phyloP scores from a whole-genome alignment of 2,888 invertebrate genomes.

The Polylopha cassiicola region DNA sequence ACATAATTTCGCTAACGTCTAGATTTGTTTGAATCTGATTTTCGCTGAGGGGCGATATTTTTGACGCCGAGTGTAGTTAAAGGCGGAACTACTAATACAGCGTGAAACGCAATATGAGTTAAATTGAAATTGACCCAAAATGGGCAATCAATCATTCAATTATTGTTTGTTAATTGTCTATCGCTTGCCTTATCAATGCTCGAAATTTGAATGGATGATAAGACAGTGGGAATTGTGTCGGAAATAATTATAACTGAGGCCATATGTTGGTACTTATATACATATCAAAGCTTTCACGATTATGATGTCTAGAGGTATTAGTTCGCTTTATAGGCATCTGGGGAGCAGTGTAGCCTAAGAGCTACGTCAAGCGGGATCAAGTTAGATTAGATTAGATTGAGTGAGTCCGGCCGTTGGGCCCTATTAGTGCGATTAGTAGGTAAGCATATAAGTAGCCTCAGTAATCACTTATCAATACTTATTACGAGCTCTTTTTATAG shows the following conservation, averaged over 20 bases:
- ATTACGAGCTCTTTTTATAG: too few relatives aligned
- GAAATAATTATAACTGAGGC: not conserved
- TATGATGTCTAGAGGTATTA: constrained; percentile 6
- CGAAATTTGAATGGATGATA: constrained; percentile 19
- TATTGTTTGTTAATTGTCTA: constrained; percentile 15
- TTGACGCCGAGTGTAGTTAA: too few relatives aligned
- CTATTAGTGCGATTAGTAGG: too few relatives aligned
- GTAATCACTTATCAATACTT: too few relatives aligned
- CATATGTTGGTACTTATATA: too few relatives aligned
- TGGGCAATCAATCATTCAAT: constrained; percentile 14
- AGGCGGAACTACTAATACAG: constrained; percentile 20
- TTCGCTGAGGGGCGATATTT: too few relatives aligned
- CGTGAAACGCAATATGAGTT: constrained; percentile 15
- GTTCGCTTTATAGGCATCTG: not conserved
- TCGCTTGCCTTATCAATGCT: constrained; percentile 1
- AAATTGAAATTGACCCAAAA: constrained; percentile 18
- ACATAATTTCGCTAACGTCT: too few relatives aligned
- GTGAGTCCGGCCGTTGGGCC: constrained; percentile 3
- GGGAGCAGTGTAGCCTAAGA: constrained; percentile 9
- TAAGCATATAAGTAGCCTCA: too few relatives aligned
- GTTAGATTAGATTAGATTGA: constrained; percentile 1
- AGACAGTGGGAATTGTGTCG: constrained; percentile 13
- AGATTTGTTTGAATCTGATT: too few relatives aligned
- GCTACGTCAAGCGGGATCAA: constrained; percentile 6
- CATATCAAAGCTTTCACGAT: too few relatives aligned